Evolutionary conservation across 2,113 vertebrate species (phyloP).

Genomic region (Phyllostomus discolor): DNA sequence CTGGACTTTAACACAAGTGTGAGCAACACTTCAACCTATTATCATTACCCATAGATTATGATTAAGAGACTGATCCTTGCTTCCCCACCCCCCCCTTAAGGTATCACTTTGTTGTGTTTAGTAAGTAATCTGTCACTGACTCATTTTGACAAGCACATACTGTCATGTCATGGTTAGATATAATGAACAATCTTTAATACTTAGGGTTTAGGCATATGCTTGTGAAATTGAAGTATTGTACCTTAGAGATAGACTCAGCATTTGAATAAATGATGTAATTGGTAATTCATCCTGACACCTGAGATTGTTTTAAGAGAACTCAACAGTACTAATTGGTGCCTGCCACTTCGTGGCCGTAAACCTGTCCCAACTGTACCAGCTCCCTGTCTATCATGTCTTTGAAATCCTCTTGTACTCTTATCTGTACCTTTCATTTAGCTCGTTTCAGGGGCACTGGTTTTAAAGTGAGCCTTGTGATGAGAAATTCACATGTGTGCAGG

Average conservation of each 20-base stretch:
- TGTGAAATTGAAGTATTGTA: not conserved
- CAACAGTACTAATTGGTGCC: not conserved
- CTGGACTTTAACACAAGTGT: not conserved
- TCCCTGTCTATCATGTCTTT: not conserved
- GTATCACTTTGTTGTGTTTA: not conserved
- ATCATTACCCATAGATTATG: not conserved
- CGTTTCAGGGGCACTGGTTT: not conserved
- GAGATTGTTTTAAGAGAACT: not conserved
- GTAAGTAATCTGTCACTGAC: not conserved
- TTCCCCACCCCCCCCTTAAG: not conserved
- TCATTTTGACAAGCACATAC: constrained; percentile 4
- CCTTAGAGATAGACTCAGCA: not conserved
- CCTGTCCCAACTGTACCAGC: not conserved
- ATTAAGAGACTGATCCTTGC: not conserved
- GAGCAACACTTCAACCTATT: not conserved
- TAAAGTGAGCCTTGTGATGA: not conserved
- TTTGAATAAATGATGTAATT: not conserved
- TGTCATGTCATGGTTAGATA: not conserved
- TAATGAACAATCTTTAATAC: not conserved
- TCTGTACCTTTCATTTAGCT: not conserved
- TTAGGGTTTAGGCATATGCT: not conserved
- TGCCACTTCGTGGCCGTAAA: not conserved
- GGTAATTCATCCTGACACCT: not conserved
- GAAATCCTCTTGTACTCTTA: not conserved
- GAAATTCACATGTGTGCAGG: not conserved